Percentiles rank a stretch among this genome's conserved stretches.
Evolutionary conservation across 2,888 invertebrate species (phyloP).

Genomic region (Mimumesa dahlbomi): DNA sequence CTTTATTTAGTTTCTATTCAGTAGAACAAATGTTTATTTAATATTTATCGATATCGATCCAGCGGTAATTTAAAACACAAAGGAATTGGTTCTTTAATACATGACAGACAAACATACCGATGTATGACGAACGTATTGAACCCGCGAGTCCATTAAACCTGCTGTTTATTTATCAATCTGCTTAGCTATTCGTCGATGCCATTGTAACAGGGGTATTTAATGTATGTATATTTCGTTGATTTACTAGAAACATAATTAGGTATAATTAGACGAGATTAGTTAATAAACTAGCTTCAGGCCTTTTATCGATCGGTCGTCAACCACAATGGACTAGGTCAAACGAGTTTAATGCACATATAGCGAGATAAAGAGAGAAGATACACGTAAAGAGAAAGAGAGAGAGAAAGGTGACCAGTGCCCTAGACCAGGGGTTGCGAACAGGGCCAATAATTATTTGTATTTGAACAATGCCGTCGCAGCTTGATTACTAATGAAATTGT

Average conservation of each 20-base stretch:
- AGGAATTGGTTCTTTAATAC: constrained; percentile 27
- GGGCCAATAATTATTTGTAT: constrained; percentile 70
- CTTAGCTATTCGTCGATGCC: constrained; percentile 35
- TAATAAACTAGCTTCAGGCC: constrained; percentile 50
- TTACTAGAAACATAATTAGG: constrained; percentile 39
- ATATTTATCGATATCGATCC: background rate
- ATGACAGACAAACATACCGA: background rate
- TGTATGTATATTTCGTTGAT: constrained; percentile 30
- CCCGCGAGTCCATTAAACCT: constrained; percentile 22
- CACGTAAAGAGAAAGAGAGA: constrained; percentile 5
- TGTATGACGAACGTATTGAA: constrained; percentile 18
- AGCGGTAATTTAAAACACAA: too few relatives aligned
- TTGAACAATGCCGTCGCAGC: constrained; percentile 67
- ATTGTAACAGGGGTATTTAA: constrained; percentile 22
- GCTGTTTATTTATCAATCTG: constrained; percentile 44
- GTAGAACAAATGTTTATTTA: background rate
- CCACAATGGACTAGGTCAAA: constrained; percentile 28
- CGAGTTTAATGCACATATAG: too few relatives aligned
- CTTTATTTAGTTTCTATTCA: too few relatives aligned
- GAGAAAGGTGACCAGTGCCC: background rate
- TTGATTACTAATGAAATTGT: constrained; percentile 75
- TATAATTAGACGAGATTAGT: constrained; percentile 48
- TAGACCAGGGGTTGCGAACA: constrained; percentile 9
- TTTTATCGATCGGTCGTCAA: constrained; percentile 48
- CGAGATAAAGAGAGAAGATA: constrained; percentile 28